These are phyloP conservation scores for Ectropis grisescens DNA, from an alignment of 1,140 invertebrate genomes.

Conservation along the genomic window DNA sequence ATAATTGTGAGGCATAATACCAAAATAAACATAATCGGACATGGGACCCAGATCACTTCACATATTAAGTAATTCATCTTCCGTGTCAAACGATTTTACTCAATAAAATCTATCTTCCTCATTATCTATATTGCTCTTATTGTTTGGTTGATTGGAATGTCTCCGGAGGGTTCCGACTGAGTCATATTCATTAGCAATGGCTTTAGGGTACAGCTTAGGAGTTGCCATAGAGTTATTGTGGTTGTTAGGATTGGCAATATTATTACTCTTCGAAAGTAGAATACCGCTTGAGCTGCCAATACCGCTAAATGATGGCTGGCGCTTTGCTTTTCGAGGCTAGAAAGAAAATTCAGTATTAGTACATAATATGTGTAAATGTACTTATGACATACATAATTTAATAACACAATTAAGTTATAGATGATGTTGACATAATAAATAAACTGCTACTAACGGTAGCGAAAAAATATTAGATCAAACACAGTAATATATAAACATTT, in stretches of 20 bases:
- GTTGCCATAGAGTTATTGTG: slow-evolving; percentile 70
- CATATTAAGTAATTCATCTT: no score
- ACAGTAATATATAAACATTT: no score
- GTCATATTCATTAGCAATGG: slow-evolving; percentile 80
- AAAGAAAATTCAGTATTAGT: slow-evolving; percentile 5
- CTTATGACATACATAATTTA: no score
- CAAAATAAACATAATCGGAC: no score
- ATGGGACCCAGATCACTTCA: no score
- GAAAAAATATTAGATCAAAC: no score
- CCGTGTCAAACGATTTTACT: no score
- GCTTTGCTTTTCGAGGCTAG: slow-evolving; percentile 69
- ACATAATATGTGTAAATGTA: background rate
- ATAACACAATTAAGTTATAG: no score
- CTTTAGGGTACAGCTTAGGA: slow-evolving; percentile 76
- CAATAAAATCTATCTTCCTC: slow-evolving; percentile 68
- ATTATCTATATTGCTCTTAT: slow-evolving; percentile 55
- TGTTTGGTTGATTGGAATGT: slow-evolving; percentile 73
- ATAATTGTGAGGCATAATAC: no score
- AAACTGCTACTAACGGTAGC: no score
- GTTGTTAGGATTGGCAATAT: slow-evolving; percentile 71
- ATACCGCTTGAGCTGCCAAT: slow-evolving; percentile 69
- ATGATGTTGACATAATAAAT: no score
- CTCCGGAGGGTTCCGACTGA: slow-evolving; percentile 81
- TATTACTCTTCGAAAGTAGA: slow-evolving; percentile 73
- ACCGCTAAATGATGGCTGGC: slow-evolving; percentile 71